A percentile compares a stretch with the other conserved stretches of the same genome.
These are phyloP conservation scores for Platycnemis pennipes DNA, from an alignment of 2,888 invertebrate species.

Conservation along the genomic window DNA sequence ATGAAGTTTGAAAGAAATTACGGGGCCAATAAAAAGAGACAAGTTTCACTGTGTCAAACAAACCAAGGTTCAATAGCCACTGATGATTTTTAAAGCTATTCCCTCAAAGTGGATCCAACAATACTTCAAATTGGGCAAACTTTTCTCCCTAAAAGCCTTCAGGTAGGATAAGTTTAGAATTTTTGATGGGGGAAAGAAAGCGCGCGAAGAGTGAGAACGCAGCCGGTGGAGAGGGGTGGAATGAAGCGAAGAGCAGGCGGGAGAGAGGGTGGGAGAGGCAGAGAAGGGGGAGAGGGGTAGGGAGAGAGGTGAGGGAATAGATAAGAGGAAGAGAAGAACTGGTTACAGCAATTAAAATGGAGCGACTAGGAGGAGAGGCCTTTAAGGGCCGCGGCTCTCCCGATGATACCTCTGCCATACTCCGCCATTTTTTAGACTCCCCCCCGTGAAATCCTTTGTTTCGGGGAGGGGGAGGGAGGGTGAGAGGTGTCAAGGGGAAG, in stretches of 20 bases:
- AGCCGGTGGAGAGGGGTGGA: neutral
- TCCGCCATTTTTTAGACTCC: neutral
- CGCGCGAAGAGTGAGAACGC: neutral
- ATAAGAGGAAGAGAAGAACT: neutral
- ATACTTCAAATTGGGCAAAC: no score
- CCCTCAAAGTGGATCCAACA: no score
- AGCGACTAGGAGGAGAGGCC: neutral
- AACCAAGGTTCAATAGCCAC: no score
- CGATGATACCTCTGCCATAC: neutral
- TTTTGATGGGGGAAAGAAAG: neutral
- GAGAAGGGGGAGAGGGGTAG: neutral
- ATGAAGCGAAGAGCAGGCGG: no score
- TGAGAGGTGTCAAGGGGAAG: neutral
- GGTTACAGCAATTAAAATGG: slow-evolving; percentile 18
- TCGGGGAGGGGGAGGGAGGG: neutral
- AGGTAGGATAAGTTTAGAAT: no score
- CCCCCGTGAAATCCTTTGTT: neutral
- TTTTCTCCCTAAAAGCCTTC: no score
- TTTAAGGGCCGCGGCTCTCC: neutral
- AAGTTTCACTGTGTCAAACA: no score
- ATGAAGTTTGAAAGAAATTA: no score
- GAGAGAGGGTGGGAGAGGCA: neutral
- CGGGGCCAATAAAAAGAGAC: no score
- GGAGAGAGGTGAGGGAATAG: neutral
- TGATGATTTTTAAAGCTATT: no score